Conservation (phyloP, 53 echinoderm and acorn worm genomes). For the Mesocentrotus franciscanus region DNA sequence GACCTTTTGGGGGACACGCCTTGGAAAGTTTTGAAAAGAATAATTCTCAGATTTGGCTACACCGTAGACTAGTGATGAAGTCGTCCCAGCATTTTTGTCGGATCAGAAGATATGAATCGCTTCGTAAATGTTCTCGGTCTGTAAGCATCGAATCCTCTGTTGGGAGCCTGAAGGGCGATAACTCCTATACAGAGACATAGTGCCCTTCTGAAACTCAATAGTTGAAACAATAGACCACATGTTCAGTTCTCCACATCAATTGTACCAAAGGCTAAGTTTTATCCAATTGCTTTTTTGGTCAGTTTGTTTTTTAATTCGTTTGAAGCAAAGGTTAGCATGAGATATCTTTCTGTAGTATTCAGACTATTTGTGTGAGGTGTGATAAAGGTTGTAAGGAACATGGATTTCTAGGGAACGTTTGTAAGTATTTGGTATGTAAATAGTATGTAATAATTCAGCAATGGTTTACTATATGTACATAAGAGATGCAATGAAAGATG, state of each 20-base stretch:
- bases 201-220: too few relatives aligned
- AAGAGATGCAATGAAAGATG: slow-evolving; percentile 1
- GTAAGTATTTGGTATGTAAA: slow-evolving; percentile 59
- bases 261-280: background rate
- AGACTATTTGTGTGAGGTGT: slow-evolving; percentile 53
- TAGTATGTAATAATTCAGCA: slow-evolving; percentile 48
- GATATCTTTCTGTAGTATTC: slow-evolving; percentile 58
- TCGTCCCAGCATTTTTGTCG: background rate
- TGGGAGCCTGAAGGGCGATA: too few relatives aligned
- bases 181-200: too few relatives aligned
- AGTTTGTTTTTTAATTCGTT: background rate
- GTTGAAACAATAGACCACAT: background rate
- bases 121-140: background rate
- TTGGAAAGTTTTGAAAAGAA: background rate
- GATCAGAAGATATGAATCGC: background rate
- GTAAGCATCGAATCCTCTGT: background rate
- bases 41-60: slow-evolving; percentile 49
- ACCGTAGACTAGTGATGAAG: background rate
- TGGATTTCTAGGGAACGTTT: slow-evolving; percentile 26
- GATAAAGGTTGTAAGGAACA: background rate
- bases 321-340: background rate
- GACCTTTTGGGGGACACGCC: background rate
- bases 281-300: background rate
- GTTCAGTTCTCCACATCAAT: background rate
- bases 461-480: slow-evolving; percentile 60